These are phyloP conservation scores for Drosophila pseudotakahashii DNA, from an alignment of 2,888 invertebrate genomes.

Conservation along the genomic window DNA sequence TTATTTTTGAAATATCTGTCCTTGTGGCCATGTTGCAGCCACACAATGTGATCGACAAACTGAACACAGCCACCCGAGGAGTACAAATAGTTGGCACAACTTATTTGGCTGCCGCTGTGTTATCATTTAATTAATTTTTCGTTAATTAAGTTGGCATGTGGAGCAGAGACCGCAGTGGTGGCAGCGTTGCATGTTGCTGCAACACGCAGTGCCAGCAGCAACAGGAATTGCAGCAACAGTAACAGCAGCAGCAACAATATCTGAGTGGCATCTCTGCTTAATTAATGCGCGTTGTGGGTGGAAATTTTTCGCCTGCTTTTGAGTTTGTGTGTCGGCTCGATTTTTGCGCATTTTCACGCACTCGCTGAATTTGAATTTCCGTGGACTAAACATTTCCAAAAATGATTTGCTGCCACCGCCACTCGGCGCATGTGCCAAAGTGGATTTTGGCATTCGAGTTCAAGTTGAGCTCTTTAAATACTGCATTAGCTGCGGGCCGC, in stretches of 20 bases:
- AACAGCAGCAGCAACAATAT: conserved; percentile 46
- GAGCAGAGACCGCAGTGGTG: conserved; percentile 57
- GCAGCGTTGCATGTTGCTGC: conserved; percentile 53
- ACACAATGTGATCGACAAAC: conserved; percentile 27
- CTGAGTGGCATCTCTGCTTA: conserved; percentile 56
- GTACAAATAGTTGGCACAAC: conserved; percentile 57
- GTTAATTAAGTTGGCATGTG: conserved; percentile 79
- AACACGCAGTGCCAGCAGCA: conserved; percentile 37
- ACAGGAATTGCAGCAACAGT: conserved; percentile 16
- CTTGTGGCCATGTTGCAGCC: conserved; percentile 10
- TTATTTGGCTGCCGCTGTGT: conserved; percentile 70
- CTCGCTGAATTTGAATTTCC: conserved; percentile 48
- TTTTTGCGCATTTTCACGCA: conserved; percentile 47
- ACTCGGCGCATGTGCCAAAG: conserved; percentile 34
- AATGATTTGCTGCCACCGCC: conserved; percentile 48
- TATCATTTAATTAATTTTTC: conserved; percentile 82
- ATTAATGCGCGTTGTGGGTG: conserved; percentile 57
- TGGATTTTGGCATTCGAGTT: conserved; percentile 24
- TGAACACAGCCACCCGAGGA: conserved; percentile 22
- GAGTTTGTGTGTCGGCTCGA: conserved; percentile 30
- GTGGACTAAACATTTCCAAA: conserved; percentile 57
- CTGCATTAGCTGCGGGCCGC: conserved; percentile 40
- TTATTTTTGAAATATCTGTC: conserved; percentile 33
- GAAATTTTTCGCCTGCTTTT: neutral
- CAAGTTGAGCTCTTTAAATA: conserved; percentile 44